Conservation (phyloP, 1,140 invertebrate species). For the Conus betulinus region DNA sequence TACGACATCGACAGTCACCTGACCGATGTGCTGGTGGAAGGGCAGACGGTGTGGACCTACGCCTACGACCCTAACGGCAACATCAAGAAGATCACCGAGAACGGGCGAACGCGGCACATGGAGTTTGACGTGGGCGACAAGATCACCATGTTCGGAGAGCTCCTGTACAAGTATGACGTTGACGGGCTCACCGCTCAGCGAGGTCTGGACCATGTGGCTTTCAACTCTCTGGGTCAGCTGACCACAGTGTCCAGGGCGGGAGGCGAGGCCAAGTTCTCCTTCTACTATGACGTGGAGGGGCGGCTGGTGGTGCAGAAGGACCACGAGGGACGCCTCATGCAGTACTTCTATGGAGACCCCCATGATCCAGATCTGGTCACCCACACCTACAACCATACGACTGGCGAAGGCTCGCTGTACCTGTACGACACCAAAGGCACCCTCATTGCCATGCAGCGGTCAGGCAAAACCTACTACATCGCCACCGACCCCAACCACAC, state of each 20-base stretch:
- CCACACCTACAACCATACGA: conserved; percentile 90
- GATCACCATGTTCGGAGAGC: conserved; percentile 91
- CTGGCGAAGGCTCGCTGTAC: conserved; percentile 85
- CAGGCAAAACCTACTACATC: conserved; percentile 90
- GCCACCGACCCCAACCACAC: conserved; percentile 96
- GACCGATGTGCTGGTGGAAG: conserved; percentile 81
- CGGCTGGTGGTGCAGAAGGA: conserved; percentile 89
- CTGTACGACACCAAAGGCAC: conserved; percentile 91
- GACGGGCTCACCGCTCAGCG: conserved; percentile 93
- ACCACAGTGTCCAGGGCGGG: conserved; percentile 89
- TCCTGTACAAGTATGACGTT: conserved; percentile 92
- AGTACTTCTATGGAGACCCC: conserved; percentile 96
- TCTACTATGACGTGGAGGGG: conserved; percentile 93
- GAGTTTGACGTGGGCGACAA: conserved; percentile 95
- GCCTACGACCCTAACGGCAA: conserved; percentile 97
- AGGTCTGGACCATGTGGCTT: conserved; percentile 91
- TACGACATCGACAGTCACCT: conserved; percentile 74
- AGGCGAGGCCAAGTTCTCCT: conserved; percentile 90
- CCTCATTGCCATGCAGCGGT: conserved; percentile 91
- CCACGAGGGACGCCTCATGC: conserved; percentile 89
- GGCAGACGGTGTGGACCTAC: conserved; percentile 94
- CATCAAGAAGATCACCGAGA: conserved; percentile 90
- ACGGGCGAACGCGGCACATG: conserved; percentile 89
- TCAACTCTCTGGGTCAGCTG: conserved; percentile 94
- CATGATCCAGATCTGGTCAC: conserved; percentile 62